Conservation (phyloP, 2,113 vertebrate genomes). For the Coptodon rendalli region DNA sequence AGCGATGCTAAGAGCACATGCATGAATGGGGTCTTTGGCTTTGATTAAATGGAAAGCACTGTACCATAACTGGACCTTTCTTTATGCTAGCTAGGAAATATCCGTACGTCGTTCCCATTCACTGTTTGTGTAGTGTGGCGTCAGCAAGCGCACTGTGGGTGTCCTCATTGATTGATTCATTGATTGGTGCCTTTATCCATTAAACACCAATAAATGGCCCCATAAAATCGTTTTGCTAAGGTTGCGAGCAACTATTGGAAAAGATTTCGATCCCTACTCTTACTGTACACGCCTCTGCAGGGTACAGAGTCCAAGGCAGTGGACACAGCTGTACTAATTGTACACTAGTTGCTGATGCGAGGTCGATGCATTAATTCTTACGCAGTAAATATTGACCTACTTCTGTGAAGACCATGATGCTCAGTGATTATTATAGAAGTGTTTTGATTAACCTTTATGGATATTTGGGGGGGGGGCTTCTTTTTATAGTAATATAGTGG, state of each 20-base stretch:
- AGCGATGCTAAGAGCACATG: not conserved
- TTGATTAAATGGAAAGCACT: not conserved
- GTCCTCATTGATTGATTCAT: not conserved
- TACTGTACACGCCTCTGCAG: not conserved
- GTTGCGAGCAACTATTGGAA: not conserved
- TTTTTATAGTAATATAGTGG: not conserved
- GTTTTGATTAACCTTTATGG: not conserved
- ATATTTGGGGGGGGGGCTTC: too few relatives aligned
- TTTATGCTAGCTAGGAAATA: not conserved
- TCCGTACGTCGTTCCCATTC: not conserved
- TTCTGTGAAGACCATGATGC: not conserved
- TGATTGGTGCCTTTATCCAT: not conserved
- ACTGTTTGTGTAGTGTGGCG: not conserved
- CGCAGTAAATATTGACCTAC: not conserved
- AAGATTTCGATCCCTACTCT: not conserved
- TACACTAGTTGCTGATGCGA: not conserved
- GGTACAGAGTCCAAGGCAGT: not conserved
- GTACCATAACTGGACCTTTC: not conserved
- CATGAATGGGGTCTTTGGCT: not conserved
- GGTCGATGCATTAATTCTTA: not conserved
- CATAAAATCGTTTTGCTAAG: not conserved
- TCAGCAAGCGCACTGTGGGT: not conserved
- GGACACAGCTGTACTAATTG: not conserved
- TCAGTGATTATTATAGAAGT: not conserved
- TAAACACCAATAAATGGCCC: not conserved